Conservation (phyloP, 2,888 invertebrate genomes). For the Malacosoma neustria region DNA sequence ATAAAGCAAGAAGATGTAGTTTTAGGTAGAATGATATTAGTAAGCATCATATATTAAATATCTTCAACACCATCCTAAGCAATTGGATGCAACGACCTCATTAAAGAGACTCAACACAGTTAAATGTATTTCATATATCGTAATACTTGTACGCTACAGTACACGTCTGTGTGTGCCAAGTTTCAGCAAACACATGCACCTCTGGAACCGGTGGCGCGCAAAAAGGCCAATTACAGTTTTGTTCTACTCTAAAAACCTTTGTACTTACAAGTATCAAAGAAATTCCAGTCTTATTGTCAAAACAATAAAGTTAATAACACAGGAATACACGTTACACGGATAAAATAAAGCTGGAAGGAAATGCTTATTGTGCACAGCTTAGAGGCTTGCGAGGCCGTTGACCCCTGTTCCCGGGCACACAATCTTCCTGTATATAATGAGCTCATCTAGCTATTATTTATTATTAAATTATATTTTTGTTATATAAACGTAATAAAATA, state of each 20-base stretch:
- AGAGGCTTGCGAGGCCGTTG: background rate
- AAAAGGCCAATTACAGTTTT: constrained; percentile 37
- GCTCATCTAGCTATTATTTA: too few species aligned
- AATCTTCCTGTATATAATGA: background rate
- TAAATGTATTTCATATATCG: too few species aligned
- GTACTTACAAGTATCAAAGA: constrained; percentile 5
- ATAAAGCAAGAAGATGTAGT: too few species aligned
- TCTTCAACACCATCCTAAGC: background rate
- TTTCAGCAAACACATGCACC: constrained; percentile 16
- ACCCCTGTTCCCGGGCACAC: background rate
- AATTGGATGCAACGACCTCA: background rate
- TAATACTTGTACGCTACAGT: background rate
- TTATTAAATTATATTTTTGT: too few species aligned
- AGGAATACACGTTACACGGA: background rate
- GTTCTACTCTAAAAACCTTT: constrained; percentile 18
- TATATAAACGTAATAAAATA: too few species aligned
- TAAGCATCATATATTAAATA: background rate
- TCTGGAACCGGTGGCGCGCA: constrained; percentile 26
- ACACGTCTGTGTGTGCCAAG: constrained; percentile 1
- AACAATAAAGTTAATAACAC: constrained; percentile 8
- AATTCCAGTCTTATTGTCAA: constrained; percentile 17
- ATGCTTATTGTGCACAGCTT: constrained; percentile 26
- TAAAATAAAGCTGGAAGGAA: constrained; percentile 13
- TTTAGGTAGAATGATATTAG: too few species aligned
- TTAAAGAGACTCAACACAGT: too few species aligned